Evolutionary conservation across 2,797 vertebrate genomes (phyloP).

Genomic region (Hypotaenidia philippensis): DNA sequence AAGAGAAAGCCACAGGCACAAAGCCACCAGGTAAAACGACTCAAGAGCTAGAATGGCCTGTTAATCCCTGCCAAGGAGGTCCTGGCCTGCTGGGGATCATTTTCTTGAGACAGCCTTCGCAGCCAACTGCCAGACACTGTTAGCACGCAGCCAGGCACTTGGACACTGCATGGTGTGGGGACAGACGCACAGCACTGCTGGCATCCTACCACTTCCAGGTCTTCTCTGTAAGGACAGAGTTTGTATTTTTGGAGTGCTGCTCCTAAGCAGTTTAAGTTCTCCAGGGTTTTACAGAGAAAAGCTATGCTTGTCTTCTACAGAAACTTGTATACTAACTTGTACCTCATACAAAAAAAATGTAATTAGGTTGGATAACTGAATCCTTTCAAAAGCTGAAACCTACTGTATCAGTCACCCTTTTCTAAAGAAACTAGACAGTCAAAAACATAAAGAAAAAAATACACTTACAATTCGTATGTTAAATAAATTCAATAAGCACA

Average conservation of each 20-base stretch:
- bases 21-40: background rate
- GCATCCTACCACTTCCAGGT: background rate
- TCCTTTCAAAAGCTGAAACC: background rate
- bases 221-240: background rate
- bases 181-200: accelerated
- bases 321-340: background rate
- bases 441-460: background rate
- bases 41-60: background rate
- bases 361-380: background rate
- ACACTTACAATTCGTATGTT: background rate
- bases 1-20: background rate
- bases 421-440: background rate
- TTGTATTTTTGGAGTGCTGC: background rate
- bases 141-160: background rate
- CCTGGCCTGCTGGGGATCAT: background rate
- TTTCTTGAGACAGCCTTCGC: background rate
- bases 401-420: background rate
- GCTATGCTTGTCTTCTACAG: background rate
- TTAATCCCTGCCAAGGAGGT: background rate
- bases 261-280: background rate
- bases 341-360: background rate
- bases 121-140: background rate
- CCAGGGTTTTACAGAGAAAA: background rate
- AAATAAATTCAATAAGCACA: background rate
- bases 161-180: accelerated